Percentiles rank a stretch among this genome's conserved stretches.
These are phyloP conservation scores for Anthopleura sola DNA, from an alignment of 64 coral and sea anemone species.

Conservation along the genomic window DNA sequence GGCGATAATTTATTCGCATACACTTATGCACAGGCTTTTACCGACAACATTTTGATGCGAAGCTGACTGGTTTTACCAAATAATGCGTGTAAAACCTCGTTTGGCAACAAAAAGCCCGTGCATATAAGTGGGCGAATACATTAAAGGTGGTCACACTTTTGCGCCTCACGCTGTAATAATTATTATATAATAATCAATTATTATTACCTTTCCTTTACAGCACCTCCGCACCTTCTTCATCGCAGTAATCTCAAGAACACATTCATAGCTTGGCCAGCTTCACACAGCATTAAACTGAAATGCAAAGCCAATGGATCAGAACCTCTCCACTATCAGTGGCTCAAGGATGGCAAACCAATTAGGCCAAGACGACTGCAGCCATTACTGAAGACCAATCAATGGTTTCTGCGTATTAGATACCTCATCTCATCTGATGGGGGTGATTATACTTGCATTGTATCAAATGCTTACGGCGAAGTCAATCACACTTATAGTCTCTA, in stretches of 20 bases:
- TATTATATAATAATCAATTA: neutral
- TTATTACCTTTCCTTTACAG: neutral
- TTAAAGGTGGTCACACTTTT: no score
- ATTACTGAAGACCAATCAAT: slow-evolving; percentile 50
- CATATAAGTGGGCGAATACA: no score
- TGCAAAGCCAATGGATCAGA: slow-evolving; percentile 54
- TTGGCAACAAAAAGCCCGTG: no score
- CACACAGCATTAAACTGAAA: slow-evolving; percentile 39
- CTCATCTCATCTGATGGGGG: slow-evolving; percentile 47
- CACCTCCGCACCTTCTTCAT: slow-evolving; percentile 11
- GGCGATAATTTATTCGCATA: no score
- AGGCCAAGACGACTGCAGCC: slow-evolving; percentile 40
- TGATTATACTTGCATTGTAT: slow-evolving; percentile 52
- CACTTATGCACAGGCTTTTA: no score
- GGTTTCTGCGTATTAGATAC: slow-evolving; percentile 48
- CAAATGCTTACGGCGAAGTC: slow-evolving; percentile 46
- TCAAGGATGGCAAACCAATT: slow-evolving; percentile 46
- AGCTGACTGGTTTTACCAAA: neutral
- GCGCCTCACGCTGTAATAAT: no score
- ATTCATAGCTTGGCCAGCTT: slow-evolving; percentile 63
- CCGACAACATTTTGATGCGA: no score
- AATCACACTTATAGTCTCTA: slow-evolving; percentile 61
- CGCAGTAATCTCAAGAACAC: slow-evolving; percentile 19
- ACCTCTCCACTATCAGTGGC: slow-evolving; percentile 53
- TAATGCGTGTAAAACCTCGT: no score